Base-by-base conservation (phyloP, 2,113 vertebrate genomes). In the Tragelaphus strepsiceros region DNA sequence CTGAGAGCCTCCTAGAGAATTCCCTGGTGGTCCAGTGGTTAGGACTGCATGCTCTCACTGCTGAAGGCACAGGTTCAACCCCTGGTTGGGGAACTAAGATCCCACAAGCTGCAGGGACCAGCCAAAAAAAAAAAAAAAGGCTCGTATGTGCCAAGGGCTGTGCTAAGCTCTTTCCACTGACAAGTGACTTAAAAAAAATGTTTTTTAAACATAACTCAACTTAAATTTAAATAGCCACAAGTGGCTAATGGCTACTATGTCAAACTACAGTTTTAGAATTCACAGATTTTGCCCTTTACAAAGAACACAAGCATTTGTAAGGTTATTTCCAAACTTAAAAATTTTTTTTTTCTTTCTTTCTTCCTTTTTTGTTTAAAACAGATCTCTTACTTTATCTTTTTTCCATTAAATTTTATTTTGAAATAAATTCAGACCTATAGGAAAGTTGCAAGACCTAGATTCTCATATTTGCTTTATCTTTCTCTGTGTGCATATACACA, bases 351-450 rank as follows among this genome's bases (percentile, higher is more conserved):
- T 53, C 30, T 85, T 90, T 49, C 28, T 59, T 85, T 35, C 49
- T 54, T 82, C 12, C 19, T 32, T n/a, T 82, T n/a, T 82, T 54
- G 10, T 54, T 82, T 82, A 82, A 46, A 74, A 43, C 49, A 90
- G 62, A 90, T 74, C 15, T 16, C 62, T 94, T 78, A 89, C 30
- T 74, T 91, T n/a, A 59, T n/a, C 43, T 59, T 89, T 96, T 96
- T 77, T 49, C 22, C 35, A 2, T 95, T 67, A 64, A 81, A 35
- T 86, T 96, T 96, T 94, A 92, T 85, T 92, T 92, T 92, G 58
- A 85, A 94, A 94, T 61, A 92, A 94, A 92, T 80, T 71, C 56
- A 87, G 35, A 90, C n/a, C 46, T 92, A 54, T 28, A 77, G 35
- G 85, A 84, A 92, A 92, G 53, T 56, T 90, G 35, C 12, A 90